Evolutionary conservation across 2,888 invertebrate genomes (phyloP).

Genomic region (Eilema caniola): DNA sequence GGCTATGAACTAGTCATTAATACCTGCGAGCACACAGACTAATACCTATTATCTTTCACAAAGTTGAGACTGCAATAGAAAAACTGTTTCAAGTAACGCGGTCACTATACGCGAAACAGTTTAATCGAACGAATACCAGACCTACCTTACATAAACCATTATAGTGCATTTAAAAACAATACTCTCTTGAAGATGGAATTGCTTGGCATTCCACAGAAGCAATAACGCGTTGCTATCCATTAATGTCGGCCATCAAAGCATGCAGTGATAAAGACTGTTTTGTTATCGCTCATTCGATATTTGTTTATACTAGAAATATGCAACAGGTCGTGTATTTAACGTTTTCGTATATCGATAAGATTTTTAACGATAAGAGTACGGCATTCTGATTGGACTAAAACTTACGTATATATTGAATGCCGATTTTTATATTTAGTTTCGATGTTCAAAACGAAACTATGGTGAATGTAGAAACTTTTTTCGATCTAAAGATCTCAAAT

Average conservation of each 20-base stretch:
- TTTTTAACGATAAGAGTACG: background rate
- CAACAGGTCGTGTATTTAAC: background rate
- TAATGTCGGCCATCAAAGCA: conserved; percentile 36
- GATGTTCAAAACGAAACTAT: background rate
- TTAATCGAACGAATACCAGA: conserved; percentile 32
- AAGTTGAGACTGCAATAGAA: conserved; percentile 12
- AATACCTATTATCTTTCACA: background rate
- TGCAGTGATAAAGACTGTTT: conserved; percentile 30
- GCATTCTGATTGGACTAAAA: background rate
- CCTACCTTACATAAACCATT: conserved; percentile 47
- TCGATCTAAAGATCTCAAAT: background rate
- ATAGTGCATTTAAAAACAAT: conserved; percentile 31
- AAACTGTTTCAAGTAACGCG: conserved; percentile 13
- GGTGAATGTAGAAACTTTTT: too few relatives aligned
- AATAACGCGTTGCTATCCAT: conserved; percentile 32
- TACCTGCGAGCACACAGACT: background rate
- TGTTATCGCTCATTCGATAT: conserved; percentile 35
- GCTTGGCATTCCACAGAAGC: conserved; percentile 34
- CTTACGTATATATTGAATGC: background rate
- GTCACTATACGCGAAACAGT: conserved; percentile 27
- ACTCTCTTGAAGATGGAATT: conserved; percentile 42
- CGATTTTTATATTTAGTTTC: background rate
- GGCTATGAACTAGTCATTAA: background rate
- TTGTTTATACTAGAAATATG: conserved; percentile 12
- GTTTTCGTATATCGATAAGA: conserved; percentile 1